A percentile compares a stretch with the other conserved stretches of the same genome.
Conservation (phyloP, 1,140 invertebrate species). For the Leptinotarsa texana region DNA sequence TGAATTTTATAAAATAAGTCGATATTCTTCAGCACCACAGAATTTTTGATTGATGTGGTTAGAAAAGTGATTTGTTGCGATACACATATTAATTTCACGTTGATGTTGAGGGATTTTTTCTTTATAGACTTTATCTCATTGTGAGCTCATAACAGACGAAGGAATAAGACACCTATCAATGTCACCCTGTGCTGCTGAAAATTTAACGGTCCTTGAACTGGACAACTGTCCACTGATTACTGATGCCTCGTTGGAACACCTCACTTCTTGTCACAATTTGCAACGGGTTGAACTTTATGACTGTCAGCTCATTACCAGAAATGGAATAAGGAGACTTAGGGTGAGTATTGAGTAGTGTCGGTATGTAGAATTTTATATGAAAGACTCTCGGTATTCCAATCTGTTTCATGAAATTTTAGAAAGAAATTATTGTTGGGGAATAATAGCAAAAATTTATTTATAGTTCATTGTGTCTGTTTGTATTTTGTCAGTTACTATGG, state of each 20-base stretch:
- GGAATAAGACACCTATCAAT: conserved; percentile 92
- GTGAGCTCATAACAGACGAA: conserved; percentile 97
- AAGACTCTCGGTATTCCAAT: neutral
- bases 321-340: conserved; percentile 92
- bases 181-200: conserved; percentile 88
- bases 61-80: too few relatives aligned
- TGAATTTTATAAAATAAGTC: too few relatives aligned
- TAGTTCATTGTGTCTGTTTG: too few relatives aligned
- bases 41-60: too few relatives aligned
- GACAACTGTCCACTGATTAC: conserved; percentile 99
- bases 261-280: conserved; percentile 91
- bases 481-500: too few relatives aligned
- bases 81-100: too few relatives aligned
- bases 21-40: too few relatives aligned
- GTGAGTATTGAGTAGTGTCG: conserved; percentile 59
- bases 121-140: conserved; percentile 92
- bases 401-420: neutral
- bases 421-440: neutral
- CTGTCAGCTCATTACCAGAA: conserved; percentile 96
- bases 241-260: conserved; percentile 95
- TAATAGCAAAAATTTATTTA: neutral
- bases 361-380: neutral
- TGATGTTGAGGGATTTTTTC: neutral
- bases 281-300: conserved; percentile 98
- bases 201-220: conserved; percentile 90